A percentile compares a stretch with the other conserved stretches of the same genome.
Evolutionary conservation across 2,888 invertebrate genomes (phyloP).

Genomic region (Horisme vitalbata): DNA sequence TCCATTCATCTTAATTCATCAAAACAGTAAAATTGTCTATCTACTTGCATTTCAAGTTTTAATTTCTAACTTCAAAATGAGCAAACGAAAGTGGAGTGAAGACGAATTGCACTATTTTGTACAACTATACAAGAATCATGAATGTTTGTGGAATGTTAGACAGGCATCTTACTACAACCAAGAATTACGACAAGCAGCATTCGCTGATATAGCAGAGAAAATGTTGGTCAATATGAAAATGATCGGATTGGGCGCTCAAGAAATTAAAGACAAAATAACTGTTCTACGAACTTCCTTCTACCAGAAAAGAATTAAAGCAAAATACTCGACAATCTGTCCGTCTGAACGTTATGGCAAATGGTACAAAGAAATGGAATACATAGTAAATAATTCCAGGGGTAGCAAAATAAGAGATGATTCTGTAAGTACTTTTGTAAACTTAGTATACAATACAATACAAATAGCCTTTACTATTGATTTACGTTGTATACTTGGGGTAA

Average conservation of each 20-base stretch:
- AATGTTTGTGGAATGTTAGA: constrained; percentile 17
- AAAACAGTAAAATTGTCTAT: too few relatives aligned
- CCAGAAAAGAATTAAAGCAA: neutral
- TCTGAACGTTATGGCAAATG: constrained; percentile 1
- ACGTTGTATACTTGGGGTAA: too few relatives aligned
- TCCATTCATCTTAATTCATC: too few relatives aligned
- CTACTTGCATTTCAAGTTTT: too few relatives aligned
- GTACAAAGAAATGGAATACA: constrained; percentile 10
- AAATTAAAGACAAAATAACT: constrained; percentile 4
- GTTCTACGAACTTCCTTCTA: neutral
- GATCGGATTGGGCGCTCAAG: neutral
- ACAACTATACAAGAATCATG: constrained; percentile 5
- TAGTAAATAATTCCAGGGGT: neutral
- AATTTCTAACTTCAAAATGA: neutral
- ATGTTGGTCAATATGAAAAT: neutral
- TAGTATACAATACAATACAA: too few relatives aligned
- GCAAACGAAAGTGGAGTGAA: neutral
- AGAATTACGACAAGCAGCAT: neutral
- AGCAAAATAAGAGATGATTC: neutral
- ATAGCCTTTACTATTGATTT: too few relatives aligned
- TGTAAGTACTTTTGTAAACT: too few relatives aligned
- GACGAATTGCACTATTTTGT: constrained; percentile 7
- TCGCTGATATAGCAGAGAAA: constrained; percentile 9
- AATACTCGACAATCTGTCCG: neutral
- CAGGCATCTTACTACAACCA: neutral